phyloP scores from a whole-genome alignment of 2,888 invertebrate species.

The Acronicta alni region DNA sequence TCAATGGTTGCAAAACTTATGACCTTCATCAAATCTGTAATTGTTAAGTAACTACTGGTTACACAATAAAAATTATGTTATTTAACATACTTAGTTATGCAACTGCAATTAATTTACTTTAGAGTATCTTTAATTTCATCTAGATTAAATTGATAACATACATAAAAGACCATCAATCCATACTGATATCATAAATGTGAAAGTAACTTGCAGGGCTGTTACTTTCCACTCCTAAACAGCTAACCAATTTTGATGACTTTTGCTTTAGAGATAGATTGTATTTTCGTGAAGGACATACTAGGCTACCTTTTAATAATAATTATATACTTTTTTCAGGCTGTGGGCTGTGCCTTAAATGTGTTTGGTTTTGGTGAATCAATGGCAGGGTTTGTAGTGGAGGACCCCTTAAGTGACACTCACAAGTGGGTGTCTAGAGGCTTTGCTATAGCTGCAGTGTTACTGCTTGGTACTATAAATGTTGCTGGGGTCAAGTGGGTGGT shows the following conservation, averaged over 20 bases:
- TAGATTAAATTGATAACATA: background rate
- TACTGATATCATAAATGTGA: too few relatives aligned
- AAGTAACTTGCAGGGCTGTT: too few relatives aligned
- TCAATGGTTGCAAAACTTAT: conserved; percentile 15
- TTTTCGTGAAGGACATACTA: too few relatives aligned
- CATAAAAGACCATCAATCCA: too few relatives aligned
- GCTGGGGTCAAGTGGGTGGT: conserved; percentile 99
- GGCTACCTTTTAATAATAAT: too few relatives aligned
- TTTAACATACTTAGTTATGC: too few relatives aligned
- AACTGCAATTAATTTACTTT: too few relatives aligned
- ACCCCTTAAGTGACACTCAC: conserved; percentile 73
- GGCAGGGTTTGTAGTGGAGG: conserved; percentile 94
- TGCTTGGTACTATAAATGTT: conserved; percentile 96
- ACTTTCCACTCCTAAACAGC: too few relatives aligned
- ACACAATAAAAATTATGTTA: too few relatives aligned
- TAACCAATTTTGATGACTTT: too few relatives aligned
- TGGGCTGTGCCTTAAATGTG: conserved; percentile 98
- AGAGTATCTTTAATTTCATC: too few relatives aligned
- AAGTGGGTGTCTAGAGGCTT: conserved; percentile 96
- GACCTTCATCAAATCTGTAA: conserved; percentile 4
- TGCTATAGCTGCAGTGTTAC: conserved; percentile 95
- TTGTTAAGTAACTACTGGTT: background rate
- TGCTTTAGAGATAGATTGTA: too few relatives aligned
- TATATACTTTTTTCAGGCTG: conserved; percentile 93
- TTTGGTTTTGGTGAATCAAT: conserved; percentile 99